These are phyloP conservation scores for Unio pictorum DNA, from an alignment of 2,888 invertebrate genomes.

Conservation along the genomic window DNA sequence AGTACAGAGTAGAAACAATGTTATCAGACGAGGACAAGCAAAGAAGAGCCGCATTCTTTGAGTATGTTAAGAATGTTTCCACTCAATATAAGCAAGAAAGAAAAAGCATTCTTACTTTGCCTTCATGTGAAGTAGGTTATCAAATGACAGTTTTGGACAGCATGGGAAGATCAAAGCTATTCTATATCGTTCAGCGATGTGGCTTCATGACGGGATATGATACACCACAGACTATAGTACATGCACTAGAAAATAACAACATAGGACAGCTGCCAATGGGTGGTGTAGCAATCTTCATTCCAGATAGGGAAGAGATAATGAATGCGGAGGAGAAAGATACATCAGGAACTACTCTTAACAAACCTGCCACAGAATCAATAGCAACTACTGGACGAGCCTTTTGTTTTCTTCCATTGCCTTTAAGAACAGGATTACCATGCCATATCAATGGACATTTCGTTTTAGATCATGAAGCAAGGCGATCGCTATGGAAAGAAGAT, in stretches of 20 bases:
- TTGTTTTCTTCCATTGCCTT: slow-evolving; percentile 54
- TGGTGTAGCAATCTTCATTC: slow-evolving; percentile 41
- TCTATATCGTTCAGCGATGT: slow-evolving; percentile 30
- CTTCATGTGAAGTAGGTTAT: slow-evolving; percentile 14
- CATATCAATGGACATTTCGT: slow-evolving; percentile 62
- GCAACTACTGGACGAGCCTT: slow-evolving; percentile 16
- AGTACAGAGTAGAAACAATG: slow-evolving; percentile 2
- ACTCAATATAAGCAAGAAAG: slow-evolving; percentile 7
- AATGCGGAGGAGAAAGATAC: no score
- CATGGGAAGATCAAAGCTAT: slow-evolving; percentile 3
- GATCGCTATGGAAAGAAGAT: slow-evolving; percentile 34
- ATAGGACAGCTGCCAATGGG: slow-evolving; percentile 50
- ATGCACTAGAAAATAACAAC: slow-evolving; percentile 37
- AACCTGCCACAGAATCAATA: slow-evolving; percentile 6
- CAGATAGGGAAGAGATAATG: no score
- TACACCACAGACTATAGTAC: slow-evolving; percentile 28
- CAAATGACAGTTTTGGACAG: slow-evolving; percentile 18
- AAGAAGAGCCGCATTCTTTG: slow-evolving; percentile 11
- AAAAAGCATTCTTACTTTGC: not conserved
- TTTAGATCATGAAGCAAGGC: slow-evolving; percentile 53
- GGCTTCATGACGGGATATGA: slow-evolving; percentile 12
- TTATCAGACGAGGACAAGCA: slow-evolving; percentile 17
- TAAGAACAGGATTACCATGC: slow-evolving; percentile 45
- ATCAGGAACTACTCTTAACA: not conserved
- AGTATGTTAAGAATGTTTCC: slow-evolving; percentile 2